Evolutionary conservation across 2,888 invertebrate species (phyloP), one percentile per base, ranked within the genome.

Genomic region (Eucera pruinosa): DNA sequence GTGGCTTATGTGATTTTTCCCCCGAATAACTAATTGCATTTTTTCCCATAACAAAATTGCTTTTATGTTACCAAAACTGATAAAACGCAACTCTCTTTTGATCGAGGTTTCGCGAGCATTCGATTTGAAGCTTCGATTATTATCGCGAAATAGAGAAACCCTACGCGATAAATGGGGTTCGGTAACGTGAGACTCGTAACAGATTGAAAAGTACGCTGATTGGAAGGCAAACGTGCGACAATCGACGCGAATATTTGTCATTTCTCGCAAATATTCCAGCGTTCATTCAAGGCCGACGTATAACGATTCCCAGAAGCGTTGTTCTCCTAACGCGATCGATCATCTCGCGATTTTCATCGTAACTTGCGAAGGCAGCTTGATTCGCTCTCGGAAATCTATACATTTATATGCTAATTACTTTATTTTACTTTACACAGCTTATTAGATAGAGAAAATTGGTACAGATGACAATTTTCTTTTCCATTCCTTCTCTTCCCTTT

Each of bases 201-300:
- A 41, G 62, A 47, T 79, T 27, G 58, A 61, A 69, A 45, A 58
- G 18, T 43, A 9, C 9, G 36, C 25, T 45, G 68, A 80, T 80
- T 75, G 69, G 41, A 70, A 58, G 73, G 47, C 41, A 52, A 80
- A 65, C 55, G 18, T 48, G 33, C 39, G 13, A 57, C 55, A 62
- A 77, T 58, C 57, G 65, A 23, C n/a, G 41, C 50, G 23, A 39
- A 15, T 41, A 11, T 55, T 48, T 41, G 41, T n/a, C 47, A 39
- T 15, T 54, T 60, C 20, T 39, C 4, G 13, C 18, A 15, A 11
- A 41, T 36, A 2, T n/a, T 25, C 7, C 25, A n/a, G 7, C 48
- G 58, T 36, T 18, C 41, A 47, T 47, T n/a, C 25, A 52, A 41
- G 25, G n/a, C 18, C 23, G 4, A 13, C 30, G 7, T 9, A 2